Percentiles rank a stretch among this genome's conserved stretches.
Conservation (phyloP, 2,888 invertebrate species). For the Ditula angustiorana region DNA sequence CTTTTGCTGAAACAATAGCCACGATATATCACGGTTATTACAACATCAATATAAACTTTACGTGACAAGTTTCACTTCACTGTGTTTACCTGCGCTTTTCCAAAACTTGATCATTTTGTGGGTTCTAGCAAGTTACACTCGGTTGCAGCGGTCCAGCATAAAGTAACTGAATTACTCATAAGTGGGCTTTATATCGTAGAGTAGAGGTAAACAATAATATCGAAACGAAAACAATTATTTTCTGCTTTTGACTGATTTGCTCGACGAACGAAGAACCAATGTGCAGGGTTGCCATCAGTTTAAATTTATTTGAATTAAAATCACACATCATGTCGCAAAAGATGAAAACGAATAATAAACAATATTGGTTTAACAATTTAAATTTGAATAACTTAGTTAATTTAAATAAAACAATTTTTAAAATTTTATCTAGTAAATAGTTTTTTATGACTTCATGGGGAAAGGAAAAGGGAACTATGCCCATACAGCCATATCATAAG, state of each 20-base stretch:
- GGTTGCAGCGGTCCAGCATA: conserved; percentile 46
- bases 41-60: conserved; percentile 37
- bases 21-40: conserved; percentile 35
- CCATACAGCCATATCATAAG: too few relatives aligned
- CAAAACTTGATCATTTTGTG: conserved; percentile 90
- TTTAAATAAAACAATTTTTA: too few relatives aligned
- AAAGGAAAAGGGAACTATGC: too few relatives aligned
- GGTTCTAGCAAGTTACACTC: conserved; percentile 46
- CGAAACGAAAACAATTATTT: conserved; percentile 60
- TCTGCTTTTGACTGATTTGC: conserved; percentile 43
- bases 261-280: conserved; percentile 3
- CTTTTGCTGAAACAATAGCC: conserved; percentile 71
- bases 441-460: too few relatives aligned
- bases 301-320: too few relatives aligned
- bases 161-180: conserved; percentile 56
- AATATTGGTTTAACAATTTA: too few relatives aligned
- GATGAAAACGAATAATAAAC: too few relatives aligned
- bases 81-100: conserved; percentile 88
- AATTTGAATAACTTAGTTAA: too few relatives aligned
- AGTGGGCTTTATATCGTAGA: conserved; percentile 57
- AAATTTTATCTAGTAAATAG: too few relatives aligned
- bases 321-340: too few relatives aligned
- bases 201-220: conserved; percentile 66
- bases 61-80: conserved; percentile 37
- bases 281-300: too few relatives aligned